Evolutionary conservation across 2,797 vertebrate species (phyloP), one percentile per base, ranked within the genome.

Genomic region (Staurois parvus): DNA sequence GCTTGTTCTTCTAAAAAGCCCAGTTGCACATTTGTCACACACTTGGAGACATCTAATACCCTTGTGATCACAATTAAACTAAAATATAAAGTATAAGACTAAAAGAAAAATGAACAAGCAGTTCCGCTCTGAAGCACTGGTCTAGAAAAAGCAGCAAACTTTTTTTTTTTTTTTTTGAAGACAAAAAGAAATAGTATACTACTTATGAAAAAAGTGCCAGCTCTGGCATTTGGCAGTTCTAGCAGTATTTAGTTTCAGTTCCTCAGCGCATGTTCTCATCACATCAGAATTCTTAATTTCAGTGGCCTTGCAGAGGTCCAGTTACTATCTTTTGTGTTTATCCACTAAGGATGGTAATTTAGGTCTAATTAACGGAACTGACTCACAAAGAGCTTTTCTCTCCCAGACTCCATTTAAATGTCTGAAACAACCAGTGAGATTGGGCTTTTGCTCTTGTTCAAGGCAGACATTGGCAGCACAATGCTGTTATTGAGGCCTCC

Each of bases 281-380:
- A 90, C 89, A 94, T 93, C 91, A 91, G 89, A 90, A 90, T 93
- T 91, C 90, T 91, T 90, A 89, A 40, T 91, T 92, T 91, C 93
- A 90, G 89, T 91, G 89, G 92, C 91, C 90, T 90, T 79, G 84
- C 83, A 89, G 82, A 93, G 92, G 89, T 90, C 90, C 89, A 88
- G 89, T 91, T 91, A 94, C 92, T 93, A 93, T 94, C 92, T 89
- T 92, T 90, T 92, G 85, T 92, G 87, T 87, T 89, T 88, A 88
- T 73, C 88, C 87, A 91, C 88, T 91, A 91, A 92, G 91, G 92
- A 92, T 90, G 91, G 92, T 93, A 93, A 95, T 94, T 93, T 94
- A 93, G 89, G 90, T 93, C 94, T 93, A 94, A 95, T 94, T 94
- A 95, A 94, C 91, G 91, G 94, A 94, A 94, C 91, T 94, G 92